A percentile compares a stretch with the other conserved stretches of the same genome.
phyloP scores from a whole-genome alignment of 2,888 invertebrate species.

The Nyleta sp. region DNA sequence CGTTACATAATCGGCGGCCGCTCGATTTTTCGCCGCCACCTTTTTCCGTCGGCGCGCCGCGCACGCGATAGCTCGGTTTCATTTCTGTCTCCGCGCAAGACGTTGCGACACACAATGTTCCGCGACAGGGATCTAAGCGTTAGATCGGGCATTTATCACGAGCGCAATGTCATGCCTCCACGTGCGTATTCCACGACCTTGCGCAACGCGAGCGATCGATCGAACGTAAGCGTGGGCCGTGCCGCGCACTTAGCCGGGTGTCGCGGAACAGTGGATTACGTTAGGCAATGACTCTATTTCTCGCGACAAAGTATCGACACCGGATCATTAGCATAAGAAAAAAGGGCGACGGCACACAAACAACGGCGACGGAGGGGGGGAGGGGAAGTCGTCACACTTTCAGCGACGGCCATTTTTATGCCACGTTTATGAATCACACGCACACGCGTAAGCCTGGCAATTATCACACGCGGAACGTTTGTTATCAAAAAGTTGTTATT shows the following conservation, averaged over 20 bases:
- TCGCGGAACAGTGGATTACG: slow-evolving; percentile 15
- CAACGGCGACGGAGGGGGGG: no score
- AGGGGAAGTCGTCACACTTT: no score
- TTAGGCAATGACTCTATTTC: slow-evolving; percentile 41
- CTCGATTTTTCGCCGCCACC: slow-evolving; percentile 9
- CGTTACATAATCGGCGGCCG: not conserved
- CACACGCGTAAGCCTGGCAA: no score
- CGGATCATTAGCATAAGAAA: slow-evolving; percentile 25
- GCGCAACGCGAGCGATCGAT: slow-evolving; percentile 57
- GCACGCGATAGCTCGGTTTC: not conserved
- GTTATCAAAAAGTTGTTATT: slow-evolving; percentile 58
- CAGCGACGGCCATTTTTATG: no score
- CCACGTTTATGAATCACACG: no score
- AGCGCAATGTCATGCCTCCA: slow-evolving; percentile 62
- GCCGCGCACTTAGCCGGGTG: slow-evolving; percentile 16
- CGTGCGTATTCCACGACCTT: slow-evolving; percentile 64
- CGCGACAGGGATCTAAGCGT: slow-evolving; percentile 51
- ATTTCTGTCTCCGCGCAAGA: slow-evolving; percentile 2
- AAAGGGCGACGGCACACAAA: not conserved
- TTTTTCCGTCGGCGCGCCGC: slow-evolving; percentile 15
- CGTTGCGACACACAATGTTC: slow-evolving; percentile 50
- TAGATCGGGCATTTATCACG: slow-evolving; percentile 60
- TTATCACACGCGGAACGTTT: slow-evolving; percentile 33
- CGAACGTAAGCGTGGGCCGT: slow-evolving; percentile 52
- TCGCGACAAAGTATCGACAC: slow-evolving; percentile 18